Percentiles rank a stretch among this genome's conserved stretches.
These are phyloP conservation scores for Phalacrocorax brasilianus DNA, from an alignment of 2,113 vertebrate genomes.

Conservation along the genomic window DNA sequence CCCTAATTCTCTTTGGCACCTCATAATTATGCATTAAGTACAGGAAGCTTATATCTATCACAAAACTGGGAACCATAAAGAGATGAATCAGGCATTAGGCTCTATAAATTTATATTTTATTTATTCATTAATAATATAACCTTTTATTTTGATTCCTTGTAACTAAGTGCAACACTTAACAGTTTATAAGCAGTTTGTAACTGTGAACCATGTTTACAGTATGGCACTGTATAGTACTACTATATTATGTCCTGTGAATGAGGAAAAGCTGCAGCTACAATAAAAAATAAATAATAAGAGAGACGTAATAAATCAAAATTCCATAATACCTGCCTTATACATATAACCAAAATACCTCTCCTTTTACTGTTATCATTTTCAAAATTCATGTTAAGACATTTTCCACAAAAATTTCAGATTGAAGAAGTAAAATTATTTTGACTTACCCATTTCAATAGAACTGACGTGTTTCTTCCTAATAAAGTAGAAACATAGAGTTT, in stretches of 20 bases:
- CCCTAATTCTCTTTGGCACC: neutral
- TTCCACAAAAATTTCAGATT: neutral
- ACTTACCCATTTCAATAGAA: neutral
- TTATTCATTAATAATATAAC: neutral
- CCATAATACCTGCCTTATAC: neutral
- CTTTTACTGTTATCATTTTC: neutral
- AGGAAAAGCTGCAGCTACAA: neutral
- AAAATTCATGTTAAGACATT: neutral
- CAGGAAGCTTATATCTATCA: neutral
- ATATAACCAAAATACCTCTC: neutral
- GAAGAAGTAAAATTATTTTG: neutral
- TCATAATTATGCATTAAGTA: neutral
- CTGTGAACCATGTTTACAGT: neutral
- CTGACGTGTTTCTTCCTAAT: neutral
- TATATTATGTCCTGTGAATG: neutral
- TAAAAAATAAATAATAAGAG: neutral
- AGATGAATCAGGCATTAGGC: neutral
- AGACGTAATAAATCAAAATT: neutral
- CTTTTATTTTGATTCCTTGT: neutral
- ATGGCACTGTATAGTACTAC: neutral
- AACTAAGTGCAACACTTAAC: neutral
- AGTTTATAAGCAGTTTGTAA: neutral
- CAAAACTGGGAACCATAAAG: neutral
- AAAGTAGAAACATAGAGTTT: neutral
- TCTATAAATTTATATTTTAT: neutral